phyloP scores from a whole-genome alignment of 2,113 vertebrate genomes.

The Heterochromis multidens region DNA sequence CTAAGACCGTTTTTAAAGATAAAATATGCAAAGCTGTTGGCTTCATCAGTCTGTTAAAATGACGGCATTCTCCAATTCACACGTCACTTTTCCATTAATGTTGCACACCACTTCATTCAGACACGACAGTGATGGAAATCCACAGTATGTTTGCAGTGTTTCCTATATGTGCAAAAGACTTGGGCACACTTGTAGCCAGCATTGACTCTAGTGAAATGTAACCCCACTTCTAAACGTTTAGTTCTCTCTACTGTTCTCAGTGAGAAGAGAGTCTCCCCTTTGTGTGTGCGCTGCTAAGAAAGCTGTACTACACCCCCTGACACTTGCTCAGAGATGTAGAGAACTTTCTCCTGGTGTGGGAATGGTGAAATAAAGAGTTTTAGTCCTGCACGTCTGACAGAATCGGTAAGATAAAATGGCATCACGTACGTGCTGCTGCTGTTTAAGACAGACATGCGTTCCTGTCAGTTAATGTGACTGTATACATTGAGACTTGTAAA shows the following conservation, averaged over 20 bases:
- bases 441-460: not conserved
- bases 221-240: not conserved
- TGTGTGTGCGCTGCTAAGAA: not conserved
- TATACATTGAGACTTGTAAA: not conserved
- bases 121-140: not conserved
- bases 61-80: not conserved
- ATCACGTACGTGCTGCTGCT: not conserved
- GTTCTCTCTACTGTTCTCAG: not conserved
- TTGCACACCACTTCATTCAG: not conserved
- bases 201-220: not conserved
- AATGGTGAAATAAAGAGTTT: too few species aligned
- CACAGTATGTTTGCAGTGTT: not conserved
- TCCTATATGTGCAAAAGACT: not conserved
- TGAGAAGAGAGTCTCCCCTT: not conserved
- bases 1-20: not conserved
- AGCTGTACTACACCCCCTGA: not conserved
- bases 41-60: not conserved
- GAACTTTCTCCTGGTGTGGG: too few species aligned
- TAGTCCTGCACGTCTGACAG: too few species aligned
- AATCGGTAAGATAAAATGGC: too few species aligned
- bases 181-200: not conserved
- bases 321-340: too few species aligned
- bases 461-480: not conserved
- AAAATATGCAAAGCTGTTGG: not conserved
- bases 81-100: not conserved